phyloP scores from a whole-genome alignment of 2,113 vertebrate genomes.

The Dasyornis broadbenti region DNA sequence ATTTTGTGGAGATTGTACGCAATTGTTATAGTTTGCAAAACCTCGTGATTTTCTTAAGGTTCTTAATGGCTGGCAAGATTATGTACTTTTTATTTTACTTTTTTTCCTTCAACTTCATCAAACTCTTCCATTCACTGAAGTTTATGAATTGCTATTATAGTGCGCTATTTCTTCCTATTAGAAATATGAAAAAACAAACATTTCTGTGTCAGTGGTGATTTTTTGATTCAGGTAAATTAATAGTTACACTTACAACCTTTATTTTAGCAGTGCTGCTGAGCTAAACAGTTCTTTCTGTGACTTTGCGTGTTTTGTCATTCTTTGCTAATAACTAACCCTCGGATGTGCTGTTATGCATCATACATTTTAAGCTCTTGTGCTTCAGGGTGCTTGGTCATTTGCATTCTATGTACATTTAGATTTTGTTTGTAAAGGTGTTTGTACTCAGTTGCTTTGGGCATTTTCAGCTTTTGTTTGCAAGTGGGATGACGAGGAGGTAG shows the following conservation, averaged over 20 bases:
- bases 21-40: background rate
- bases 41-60: background rate
- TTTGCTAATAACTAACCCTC: background rate
- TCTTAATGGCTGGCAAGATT: background rate
- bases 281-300: background rate
- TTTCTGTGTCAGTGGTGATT: background rate
- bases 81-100: background rate
- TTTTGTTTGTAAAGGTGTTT: background rate
- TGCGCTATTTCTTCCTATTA: background rate
- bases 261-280: background rate
- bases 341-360: background rate
- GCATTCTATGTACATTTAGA: background rate
- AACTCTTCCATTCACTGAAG: background rate
- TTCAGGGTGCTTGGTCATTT: slow-evolving; percentile 22
- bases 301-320: background rate
- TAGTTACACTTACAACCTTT: background rate
- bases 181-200: background rate
- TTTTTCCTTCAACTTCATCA: background rate
- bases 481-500: background rate
- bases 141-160: background rate
- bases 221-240: background rate
- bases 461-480: background rate
- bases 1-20: background rate
- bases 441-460: slow-evolving; percentile 20
- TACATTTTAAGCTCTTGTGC: background rate